Conservation (phyloP, 2,888 invertebrate species). For the Luffia ferchaultella region DNA sequence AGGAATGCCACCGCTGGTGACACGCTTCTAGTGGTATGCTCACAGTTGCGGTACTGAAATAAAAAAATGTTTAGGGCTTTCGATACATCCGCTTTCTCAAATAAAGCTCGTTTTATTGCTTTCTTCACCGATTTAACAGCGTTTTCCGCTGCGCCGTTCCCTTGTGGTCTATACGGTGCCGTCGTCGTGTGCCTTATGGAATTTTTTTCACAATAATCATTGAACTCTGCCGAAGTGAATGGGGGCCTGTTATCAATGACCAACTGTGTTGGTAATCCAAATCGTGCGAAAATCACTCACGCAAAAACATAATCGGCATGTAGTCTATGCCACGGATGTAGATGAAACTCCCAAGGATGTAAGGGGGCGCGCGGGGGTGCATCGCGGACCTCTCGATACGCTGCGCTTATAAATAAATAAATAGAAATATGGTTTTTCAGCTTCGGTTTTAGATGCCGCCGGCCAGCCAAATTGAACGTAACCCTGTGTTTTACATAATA, state of each 20-base stretch:
- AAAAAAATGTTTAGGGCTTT: too few species aligned
- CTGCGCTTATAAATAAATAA: conserved; percentile 5
- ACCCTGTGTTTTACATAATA: conserved; percentile 14
- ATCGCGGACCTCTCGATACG: conserved; percentile 9
- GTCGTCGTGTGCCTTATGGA: background rate
- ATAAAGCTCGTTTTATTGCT: too few species aligned
- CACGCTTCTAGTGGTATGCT: too few species aligned
- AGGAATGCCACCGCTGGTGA: conserved; percentile 14
- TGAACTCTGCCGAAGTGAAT: background rate
- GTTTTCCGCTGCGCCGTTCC: background rate
- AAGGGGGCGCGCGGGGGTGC: conserved; percentile 13
- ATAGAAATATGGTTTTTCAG: too few species aligned
- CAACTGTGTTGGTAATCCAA: background rate
- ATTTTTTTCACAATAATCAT: background rate
- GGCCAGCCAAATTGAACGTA: too few species aligned
- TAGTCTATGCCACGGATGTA: too few species aligned
- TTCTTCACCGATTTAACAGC: too few species aligned
- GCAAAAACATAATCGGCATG: too few species aligned
- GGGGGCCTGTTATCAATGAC: background rate
- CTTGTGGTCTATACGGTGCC: background rate
- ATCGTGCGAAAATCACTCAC: background rate
- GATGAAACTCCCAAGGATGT: conserved; percentile 16
- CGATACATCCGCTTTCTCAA: too few species aligned
- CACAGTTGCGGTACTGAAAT: too few species aligned
- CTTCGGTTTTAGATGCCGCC: too few species aligned